phyloP scores from a whole-genome alignment of 2,113 vertebrate genomes.

The Oryzias melastigma region DNA sequence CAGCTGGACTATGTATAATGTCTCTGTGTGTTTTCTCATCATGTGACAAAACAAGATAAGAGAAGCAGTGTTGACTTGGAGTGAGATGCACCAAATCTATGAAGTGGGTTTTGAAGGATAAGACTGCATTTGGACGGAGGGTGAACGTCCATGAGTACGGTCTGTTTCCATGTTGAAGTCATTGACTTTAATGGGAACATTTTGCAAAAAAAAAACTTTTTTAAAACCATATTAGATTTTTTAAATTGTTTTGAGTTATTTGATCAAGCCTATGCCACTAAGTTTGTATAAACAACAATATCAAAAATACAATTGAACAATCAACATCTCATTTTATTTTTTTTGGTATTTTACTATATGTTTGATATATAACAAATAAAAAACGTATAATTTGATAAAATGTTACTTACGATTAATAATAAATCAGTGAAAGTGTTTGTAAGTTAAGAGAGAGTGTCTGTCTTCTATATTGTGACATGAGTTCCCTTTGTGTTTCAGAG shows the following conservation, averaged over 20 bases:
- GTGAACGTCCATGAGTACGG: constrained; percentile 63
- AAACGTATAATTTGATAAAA: too few relatives aligned
- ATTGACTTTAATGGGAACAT: constrained; percentile 37
- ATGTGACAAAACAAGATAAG: constrained; percentile 34
- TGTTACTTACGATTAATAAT: too few relatives aligned
- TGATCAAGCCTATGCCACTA: too few relatives aligned
- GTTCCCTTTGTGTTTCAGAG: constrained; percentile 44
- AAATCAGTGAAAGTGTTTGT: constrained; percentile 8
- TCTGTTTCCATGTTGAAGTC: constrained; percentile 57
- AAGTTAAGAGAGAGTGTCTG: constrained; percentile 15
- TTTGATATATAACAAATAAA: too few relatives aligned
- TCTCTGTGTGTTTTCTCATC: constrained; percentile 42
- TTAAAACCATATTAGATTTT: too few relatives aligned
- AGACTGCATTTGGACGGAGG: constrained; percentile 54
- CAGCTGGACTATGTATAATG: constrained; percentile 5
- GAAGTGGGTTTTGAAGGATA: constrained; percentile 55
- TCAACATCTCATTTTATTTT: too few relatives aligned
- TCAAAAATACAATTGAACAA: too few relatives aligned
- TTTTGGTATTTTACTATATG: too few relatives aligned
- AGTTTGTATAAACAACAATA: too few relatives aligned
- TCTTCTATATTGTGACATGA: constrained; percentile 19
- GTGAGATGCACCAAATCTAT: constrained; percentile 51
- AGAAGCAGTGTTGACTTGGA: constrained; percentile 28
- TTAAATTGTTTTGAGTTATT: too few relatives aligned
- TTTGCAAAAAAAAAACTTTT: too few relatives aligned